Evolutionary conservation across 2,888 invertebrate genomes (phyloP), one percentile per base, ranked within the genome.

Genomic region (Drosophila tripunctata): DNA sequence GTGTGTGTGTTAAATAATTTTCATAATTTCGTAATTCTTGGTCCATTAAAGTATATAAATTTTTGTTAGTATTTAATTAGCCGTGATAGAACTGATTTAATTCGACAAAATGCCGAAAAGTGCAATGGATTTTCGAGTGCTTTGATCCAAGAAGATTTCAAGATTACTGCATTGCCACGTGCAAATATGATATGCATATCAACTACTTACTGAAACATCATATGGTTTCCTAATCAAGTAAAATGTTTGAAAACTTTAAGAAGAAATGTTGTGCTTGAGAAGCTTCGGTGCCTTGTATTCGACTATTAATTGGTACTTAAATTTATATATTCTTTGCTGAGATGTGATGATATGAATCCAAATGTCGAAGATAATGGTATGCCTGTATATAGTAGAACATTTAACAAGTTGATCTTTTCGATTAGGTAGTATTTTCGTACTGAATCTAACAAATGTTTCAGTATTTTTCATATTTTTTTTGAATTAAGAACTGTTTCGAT

Each of bases 21-120:
- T 27, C 52, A 48, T 24, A 57, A 57, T 58, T 57, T 31, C 10
- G 33, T 64, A 33, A 47, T 62, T 31, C 44, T 87, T 87, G 81
- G 81, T 81, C 81, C 81, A 65, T 83, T 77, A 80, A 68, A 62
- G 64, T 77, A 75, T 67, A 74, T 56, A 56, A 74, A 51, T 47
- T 27, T 15, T 19, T 31, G 54, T 66, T 19, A 31, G 22, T 31
- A 31, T 38, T 40, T 54, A 33, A 17, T 41, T 52, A 40, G 41
- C 31, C 30, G 31, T 52, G 30, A 48, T 48, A 33, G 43, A 51
- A 38, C 54, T 50, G 44, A 57, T 50, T 21, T n/a, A n/a, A 35
- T 41, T 68, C 50, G 68, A 68, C 62, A 50, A 50, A 54, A 48
- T 67, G 60, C 40, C 60, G 55, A 70, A 74, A 68, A 58, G 48